Conservation (phyloP, 1,140 invertebrate species). For the Theocolax elegans region DNA sequence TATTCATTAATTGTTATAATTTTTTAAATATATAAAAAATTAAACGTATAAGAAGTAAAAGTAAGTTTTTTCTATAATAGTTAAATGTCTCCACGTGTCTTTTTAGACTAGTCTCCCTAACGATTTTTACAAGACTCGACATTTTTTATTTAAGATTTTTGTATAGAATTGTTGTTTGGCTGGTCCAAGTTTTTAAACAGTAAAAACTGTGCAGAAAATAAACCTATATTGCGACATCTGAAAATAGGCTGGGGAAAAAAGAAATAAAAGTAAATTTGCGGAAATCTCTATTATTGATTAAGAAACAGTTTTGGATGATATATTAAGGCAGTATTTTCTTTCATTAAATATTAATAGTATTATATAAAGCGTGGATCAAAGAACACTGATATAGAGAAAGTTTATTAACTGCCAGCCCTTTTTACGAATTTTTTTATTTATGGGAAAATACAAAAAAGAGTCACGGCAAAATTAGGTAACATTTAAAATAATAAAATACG, state of each 20-base stretch:
- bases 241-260: too few species aligned
- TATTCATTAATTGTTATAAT: too few species aligned
- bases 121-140: too few species aligned
- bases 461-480: background rate
- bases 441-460: background rate
- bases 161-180: slow-evolving; percentile 29
- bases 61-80: too few species aligned
- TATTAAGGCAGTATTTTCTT: background rate
- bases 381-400: background rate
- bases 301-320: background rate
- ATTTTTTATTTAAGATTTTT: slow-evolving; percentile 11
- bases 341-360: slow-evolving; percentile 2
- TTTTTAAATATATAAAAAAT: too few species aligned
- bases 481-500: slow-evolving; percentile 3
- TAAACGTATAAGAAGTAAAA: too few species aligned
- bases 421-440: slow-evolving; percentile 3
- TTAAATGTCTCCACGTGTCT: background rate
- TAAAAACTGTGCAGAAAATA: background rate
- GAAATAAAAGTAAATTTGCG: too few species aligned
- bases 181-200: slow-evolving; percentile 16
- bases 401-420: slow-evolving; percentile 17
- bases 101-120: slow-evolving; percentile 19
- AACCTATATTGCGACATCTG: too few species aligned
- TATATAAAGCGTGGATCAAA: background rate
- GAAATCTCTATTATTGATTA: too few species aligned